Base-by-base conservation (phyloP, 2,113 vertebrate genomes). In the Amazona guildingii region DNA sequence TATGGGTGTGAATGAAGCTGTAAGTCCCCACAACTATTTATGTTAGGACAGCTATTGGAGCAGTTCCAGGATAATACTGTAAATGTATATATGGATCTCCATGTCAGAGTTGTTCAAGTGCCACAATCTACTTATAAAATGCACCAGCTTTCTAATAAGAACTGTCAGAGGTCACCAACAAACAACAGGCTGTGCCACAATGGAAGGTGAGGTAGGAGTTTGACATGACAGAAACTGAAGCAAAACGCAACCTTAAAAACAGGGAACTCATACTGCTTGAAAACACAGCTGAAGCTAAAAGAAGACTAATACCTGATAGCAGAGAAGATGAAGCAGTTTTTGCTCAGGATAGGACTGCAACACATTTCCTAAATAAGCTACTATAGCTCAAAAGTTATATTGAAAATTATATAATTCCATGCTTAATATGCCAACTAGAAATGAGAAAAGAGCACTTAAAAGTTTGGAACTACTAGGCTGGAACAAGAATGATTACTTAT, bases 391-490 rank as follows among this genome's bases (percentile, higher is more conserved):
- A 92, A 85, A 19, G 1, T 52, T 73, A 68, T 31, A 64, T 64
- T 86, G 80, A 72, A 86, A 88, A 86, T 51, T 7, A 68, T 67
- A 29, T 57, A 79, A 88, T 95, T 92, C 63, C 54, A 59, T 41
- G 31, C 27, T 92, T 95, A 85, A 84, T 87, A 94, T 76, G 84
- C 52, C 89, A 94, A 69, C 57, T 59, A 59, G 89, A 95, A 94
- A 57, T 87, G 95, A 87, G 70, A 69, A 95, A 82, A 86, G 24
- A 89, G 18, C 37, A 83, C 81, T 92, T 77, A 76, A 85, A 92
- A 80, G 31, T 94, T 92, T 79, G 63, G 44, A 91, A 91, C 77
- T 92, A 72, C 35, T 79, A 69, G 67, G 81, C 31, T 95, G 75
- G 44, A 95, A 95, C 57, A 76, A 49, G 84, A 94, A 87, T 48